phyloP scores from a whole-genome alignment of 2,113 vertebrate genomes.

The Phylloscopus whistleri region DNA sequence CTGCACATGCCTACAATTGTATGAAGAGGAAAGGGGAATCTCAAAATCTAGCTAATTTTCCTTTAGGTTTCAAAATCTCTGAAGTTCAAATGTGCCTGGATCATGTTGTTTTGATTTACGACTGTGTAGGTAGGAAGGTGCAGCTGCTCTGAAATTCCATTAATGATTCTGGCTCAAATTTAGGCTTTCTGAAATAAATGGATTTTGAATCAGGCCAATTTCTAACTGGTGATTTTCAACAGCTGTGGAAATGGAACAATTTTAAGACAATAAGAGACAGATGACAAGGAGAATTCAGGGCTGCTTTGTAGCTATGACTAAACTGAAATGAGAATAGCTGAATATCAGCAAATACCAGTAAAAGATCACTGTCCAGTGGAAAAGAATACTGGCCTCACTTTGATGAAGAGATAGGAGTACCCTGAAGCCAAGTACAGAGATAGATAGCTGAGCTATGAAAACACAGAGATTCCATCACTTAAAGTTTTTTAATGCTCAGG shows the following conservation, averaged over 20 bases:
- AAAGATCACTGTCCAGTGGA: background rate
- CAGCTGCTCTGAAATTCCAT: conserved; percentile 4
- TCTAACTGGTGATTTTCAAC: background rate
- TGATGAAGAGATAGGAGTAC: background rate
- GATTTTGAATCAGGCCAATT: background rate
- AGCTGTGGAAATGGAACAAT: background rate
- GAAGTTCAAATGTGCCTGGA: background rate
- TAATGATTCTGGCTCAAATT: background rate
- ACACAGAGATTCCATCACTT: background rate
- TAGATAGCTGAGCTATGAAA: background rate
- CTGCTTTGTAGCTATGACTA: background rate
- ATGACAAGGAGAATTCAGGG: background rate
- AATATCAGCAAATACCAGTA: background rate
- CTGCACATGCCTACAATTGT: background rate
- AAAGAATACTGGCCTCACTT: background rate
- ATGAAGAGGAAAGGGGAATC: background rate
- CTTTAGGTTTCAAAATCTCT: background rate
- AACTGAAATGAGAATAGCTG: background rate
- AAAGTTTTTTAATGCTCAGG: background rate
- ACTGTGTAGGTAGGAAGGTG: background rate
- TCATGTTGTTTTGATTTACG: background rate
- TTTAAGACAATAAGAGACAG: background rate
- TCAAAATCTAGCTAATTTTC: background rate
- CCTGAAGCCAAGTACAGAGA: background rate
- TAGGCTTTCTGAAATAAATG: background rate